Evolutionary conservation across 1,140 invertebrate species (phyloP).

Genomic region (Trachelipus rathkii): DNA sequence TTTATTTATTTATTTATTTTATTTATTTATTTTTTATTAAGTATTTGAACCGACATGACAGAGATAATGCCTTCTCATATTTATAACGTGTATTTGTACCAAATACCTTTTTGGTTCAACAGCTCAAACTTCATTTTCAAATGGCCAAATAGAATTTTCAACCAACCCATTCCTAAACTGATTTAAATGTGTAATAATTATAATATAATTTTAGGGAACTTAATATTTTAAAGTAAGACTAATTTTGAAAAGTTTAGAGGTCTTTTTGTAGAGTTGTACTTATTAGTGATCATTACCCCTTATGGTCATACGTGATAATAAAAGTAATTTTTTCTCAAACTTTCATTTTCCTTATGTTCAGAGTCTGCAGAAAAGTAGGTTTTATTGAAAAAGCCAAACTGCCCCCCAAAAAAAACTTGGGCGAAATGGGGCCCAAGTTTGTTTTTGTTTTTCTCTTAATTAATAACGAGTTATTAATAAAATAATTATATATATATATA

Average conservation of each 20-base stretch:
- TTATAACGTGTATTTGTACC: not conserved
- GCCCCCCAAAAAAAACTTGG: too few species aligned
- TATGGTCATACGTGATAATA: slow-evolving; percentile 8
- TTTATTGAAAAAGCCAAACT: too few species aligned
- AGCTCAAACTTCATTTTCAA: not conserved
- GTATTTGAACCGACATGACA: not conserved
- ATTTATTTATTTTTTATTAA: not conserved
- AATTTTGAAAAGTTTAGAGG: not conserved
- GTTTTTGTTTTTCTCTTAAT: too few species aligned
- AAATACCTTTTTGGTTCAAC: not conserved
- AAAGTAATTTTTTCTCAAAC: not conserved
- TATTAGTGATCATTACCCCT: slow-evolving; percentile 6
- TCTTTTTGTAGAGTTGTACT: not conserved
- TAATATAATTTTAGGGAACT: not conserved
- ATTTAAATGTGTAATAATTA: not conserved
- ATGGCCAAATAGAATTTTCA: not conserved
- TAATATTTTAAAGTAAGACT: not conserved
- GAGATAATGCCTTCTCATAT: not conserved
- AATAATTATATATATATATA: too few species aligned
- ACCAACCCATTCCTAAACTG: slow-evolving; percentile 1
- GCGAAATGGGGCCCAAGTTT: too few species aligned
- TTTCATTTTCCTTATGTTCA: too few species aligned
- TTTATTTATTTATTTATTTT: not conserved
- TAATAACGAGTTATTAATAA: too few species aligned
- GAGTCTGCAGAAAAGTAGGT: too few species aligned